Conservation (phyloP, 2,797 vertebrate species). For the Epinephelus malabaricus region DNA sequence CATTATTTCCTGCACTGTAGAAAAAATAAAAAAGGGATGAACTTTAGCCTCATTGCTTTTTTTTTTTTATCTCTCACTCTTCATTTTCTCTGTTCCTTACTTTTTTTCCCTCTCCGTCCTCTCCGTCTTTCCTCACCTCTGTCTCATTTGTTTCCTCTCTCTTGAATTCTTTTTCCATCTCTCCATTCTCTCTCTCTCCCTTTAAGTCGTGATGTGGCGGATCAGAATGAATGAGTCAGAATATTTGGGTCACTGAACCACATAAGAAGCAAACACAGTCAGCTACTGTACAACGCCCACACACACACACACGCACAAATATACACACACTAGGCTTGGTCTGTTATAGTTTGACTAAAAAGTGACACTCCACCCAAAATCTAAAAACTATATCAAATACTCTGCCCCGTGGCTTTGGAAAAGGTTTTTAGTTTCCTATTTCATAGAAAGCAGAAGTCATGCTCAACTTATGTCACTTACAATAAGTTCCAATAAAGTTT, state of each 20-base stretch:
- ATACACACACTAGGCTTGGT: conserved; percentile 16
- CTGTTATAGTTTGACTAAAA: conserved; percentile 25
- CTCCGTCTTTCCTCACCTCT: neutral
- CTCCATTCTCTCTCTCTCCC: neutral
- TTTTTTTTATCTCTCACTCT: neutral
- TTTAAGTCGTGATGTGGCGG: conserved; percentile 24
- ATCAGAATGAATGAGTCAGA: conserved; percentile 69
- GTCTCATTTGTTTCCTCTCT: neutral
- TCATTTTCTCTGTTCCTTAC: neutral
- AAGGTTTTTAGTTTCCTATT: neutral
- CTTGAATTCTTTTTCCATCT: neutral
- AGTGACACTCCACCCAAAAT: conserved; percentile 33
- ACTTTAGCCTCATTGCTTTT: neutral
- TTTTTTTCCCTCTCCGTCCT: neutral
- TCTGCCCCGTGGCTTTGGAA: neutral
- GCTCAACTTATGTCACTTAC: neutral
- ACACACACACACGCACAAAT: conserved; percentile 23
- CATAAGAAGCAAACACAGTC: conserved; percentile 53
- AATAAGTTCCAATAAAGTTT: neutral
- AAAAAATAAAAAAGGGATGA: conserved; percentile 31
- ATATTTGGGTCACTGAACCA: conserved; percentile 60
- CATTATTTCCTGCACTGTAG: conserved; percentile 45
- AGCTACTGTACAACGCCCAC: conserved; percentile 55
- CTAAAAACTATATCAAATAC: neutral
- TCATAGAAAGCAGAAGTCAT: neutral